Conservation (phyloP, 1,140 invertebrate species). For the Drosophila nikananu region DNA sequence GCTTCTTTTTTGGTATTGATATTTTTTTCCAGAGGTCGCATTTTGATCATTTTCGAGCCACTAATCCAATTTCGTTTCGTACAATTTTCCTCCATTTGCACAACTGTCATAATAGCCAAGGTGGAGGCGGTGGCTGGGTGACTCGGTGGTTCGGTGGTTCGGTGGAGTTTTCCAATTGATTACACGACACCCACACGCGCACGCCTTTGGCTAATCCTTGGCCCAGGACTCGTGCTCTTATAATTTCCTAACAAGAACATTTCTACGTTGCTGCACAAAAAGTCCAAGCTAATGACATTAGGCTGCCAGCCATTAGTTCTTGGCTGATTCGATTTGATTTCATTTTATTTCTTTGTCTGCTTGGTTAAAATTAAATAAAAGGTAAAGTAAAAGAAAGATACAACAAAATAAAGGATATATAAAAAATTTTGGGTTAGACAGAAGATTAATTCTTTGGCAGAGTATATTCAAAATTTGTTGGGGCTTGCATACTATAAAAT, state of each 20-base stretch:
- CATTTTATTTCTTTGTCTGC: conserved; percentile 21
- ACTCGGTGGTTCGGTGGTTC: background rate
- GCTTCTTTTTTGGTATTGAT: conserved; percentile 9
- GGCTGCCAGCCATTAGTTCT: conserved; percentile 64
- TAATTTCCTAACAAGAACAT: conserved; percentile 69
- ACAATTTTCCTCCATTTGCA: conserved; percentile 52
- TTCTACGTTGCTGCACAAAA: conserved; percentile 54
- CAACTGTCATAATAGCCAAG: conserved; percentile 73
- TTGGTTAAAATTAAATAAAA: conserved; percentile 10
- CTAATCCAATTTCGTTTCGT: conserved; percentile 60
- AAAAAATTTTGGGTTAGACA: background rate
- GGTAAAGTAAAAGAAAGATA: background rate
- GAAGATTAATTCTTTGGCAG: background rate
- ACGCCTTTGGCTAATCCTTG: conserved; percentile 55
- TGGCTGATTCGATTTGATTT: conserved; percentile 73
- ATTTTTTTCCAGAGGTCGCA: conserved; percentile 73
- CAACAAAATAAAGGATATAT: conserved; percentile 2
- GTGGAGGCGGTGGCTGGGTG: background rate
- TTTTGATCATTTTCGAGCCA: conserved; percentile 41
- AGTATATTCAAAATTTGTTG: background rate
- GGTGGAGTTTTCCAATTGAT: conserved; percentile 62
- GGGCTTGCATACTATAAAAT: background rate
- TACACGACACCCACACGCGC: conserved; percentile 46
- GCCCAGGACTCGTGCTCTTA: conserved; percentile 28
- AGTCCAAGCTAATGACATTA: conserved; percentile 64